Base-by-base conservation (phyloP, 1,140 invertebrate species). In the Tetragonula clypearis region DNA sequence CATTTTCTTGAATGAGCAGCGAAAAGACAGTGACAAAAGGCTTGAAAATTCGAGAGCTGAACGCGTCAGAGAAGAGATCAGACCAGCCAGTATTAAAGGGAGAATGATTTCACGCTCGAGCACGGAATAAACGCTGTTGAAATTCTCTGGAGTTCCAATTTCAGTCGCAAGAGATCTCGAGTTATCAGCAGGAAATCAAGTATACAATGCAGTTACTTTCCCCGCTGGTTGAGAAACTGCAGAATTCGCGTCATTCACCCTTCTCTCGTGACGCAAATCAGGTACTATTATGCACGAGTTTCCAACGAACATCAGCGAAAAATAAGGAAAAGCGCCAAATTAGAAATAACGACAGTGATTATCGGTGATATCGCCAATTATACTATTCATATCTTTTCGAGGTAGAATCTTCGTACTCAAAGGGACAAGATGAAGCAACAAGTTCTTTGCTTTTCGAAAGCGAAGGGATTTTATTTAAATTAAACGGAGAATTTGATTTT, bases 191-290 rank as follows among this genome's bases (percentile, higher is more conserved):
- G 53, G 19, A 65, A 82, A 73, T 74, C 71, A 41, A 30, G 56
- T 4, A 56, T 56, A 74, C 71, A 62, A 62, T 75, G 58, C 41
- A 62, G 41, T 55, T 58, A 41, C 81, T 84, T 84, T 79, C 68
- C 17, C 23, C 41, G 19, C 26, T 14, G 68, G 30, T 84, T 72
- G 68, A 21, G 76, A 84, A 84, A 84, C 49, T n/a, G 26, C 66
- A 19, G 41, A 2, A 62, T 8, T 58, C 35, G 68, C 82, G 82
- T 84, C 82, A 79, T 62, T 79, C 56, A 73, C 76, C 82, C 82
- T 84, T 79, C 68, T 72, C 76, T 79, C 23, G 66, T 84, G 82
- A 84, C 82, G 76, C 76, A 84, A 84, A 84, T 84, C 56, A 58
- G 0, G 19, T 23, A 71, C n/a, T 19, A 8, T 49, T 69, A 58